Percentiles rank a stretch among this genome's conserved stretches.
Evolutionary conservation across 2,888 invertebrate genomes (phyloP).

Genomic region (Phorcus lineatus): DNA sequence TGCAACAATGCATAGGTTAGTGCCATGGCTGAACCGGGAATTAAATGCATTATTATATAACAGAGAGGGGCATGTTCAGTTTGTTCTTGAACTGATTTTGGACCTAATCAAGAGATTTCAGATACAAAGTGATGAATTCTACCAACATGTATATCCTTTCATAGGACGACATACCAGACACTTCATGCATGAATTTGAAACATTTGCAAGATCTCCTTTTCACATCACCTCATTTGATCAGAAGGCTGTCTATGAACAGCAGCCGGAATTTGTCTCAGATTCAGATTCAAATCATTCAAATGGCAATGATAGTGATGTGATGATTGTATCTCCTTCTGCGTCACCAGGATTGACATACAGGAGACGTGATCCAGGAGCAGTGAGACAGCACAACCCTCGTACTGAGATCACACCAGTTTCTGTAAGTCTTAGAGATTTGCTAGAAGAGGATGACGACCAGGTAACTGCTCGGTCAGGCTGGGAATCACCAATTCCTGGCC

Average conservation of each 20-base stretch:
- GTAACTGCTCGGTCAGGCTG: conserved; percentile 49
- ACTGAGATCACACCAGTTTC: background rate
- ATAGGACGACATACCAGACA: conserved; percentile 86
- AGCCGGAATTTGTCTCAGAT: conserved; percentile 46
- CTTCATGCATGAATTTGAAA: conserved; percentile 91
- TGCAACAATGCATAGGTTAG: conserved; percentile 86
- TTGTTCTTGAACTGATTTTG: conserved; percentile 83
- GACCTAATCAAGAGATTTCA: conserved; percentile 79
- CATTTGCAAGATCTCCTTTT: conserved; percentile 90
- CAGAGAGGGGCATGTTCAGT: conserved; percentile 71
- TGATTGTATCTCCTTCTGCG: conserved; percentile 7
- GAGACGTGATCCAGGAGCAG: background rate
- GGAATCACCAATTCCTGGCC: conserved; percentile 69
- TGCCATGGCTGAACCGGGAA: conserved; percentile 92
- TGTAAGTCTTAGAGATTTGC: conserved; percentile 5
- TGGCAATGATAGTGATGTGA: conserved; percentile 60
- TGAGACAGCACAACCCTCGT: background rate
- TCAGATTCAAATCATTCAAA: conserved; percentile 40
- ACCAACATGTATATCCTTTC: conserved; percentile 82
- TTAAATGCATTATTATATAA: conserved; percentile 82
- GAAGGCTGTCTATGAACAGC: conserved; percentile 68
- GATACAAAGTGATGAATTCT: conserved; percentile 80
- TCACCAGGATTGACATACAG: conserved; percentile 5
- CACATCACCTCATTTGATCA: conserved; percentile 85
- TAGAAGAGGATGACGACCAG: conserved; percentile 12